These are phyloP conservation scores for Oenanthe oenanthe DNA, from an alignment of 2,113 vertebrate species.

Conservation along the genomic window DNA sequence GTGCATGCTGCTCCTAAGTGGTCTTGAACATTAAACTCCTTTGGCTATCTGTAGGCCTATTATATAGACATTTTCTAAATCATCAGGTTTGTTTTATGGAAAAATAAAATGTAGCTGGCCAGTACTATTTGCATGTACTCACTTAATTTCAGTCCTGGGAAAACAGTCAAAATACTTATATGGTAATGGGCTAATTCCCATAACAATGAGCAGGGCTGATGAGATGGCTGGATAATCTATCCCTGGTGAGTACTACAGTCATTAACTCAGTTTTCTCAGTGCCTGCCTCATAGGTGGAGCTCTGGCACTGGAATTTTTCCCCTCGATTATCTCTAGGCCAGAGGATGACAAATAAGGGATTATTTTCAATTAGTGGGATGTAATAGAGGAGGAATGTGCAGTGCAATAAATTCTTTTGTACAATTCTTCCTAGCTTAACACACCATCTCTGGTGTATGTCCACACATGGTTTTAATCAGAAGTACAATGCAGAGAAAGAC, in stretches of 20 bases:
- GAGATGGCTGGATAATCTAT: constrained; percentile 18
- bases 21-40: constrained; percentile 14
- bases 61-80: constrained; percentile 48
- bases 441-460: neutral
- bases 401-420: neutral
- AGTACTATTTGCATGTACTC: neutral
- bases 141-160: constrained; percentile 30
- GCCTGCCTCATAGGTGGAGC: neutral
- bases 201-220: constrained; percentile 5
- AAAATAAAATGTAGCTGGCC: constrained; percentile 17
- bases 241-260: constrained; percentile 8
- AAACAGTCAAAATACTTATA: neutral
- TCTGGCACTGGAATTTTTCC: neutral
- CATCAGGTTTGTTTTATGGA: constrained; percentile 41
- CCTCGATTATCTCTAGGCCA: neutral
- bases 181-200: constrained; percentile 20
- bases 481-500: neutral
- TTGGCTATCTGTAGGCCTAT: constrained; percentile 33
- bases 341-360: neutral
- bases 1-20: neutral
- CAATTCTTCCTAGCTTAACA: neutral
- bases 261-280: neutral
- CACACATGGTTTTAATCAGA: neutral
- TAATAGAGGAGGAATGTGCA: neutral
- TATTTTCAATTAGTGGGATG: neutral